Evolutionary conservation across 2,888 invertebrate species (phyloP), one percentile per base, ranked within the genome.

Genomic region (Spatulosminthurus flaviceps): DNA sequence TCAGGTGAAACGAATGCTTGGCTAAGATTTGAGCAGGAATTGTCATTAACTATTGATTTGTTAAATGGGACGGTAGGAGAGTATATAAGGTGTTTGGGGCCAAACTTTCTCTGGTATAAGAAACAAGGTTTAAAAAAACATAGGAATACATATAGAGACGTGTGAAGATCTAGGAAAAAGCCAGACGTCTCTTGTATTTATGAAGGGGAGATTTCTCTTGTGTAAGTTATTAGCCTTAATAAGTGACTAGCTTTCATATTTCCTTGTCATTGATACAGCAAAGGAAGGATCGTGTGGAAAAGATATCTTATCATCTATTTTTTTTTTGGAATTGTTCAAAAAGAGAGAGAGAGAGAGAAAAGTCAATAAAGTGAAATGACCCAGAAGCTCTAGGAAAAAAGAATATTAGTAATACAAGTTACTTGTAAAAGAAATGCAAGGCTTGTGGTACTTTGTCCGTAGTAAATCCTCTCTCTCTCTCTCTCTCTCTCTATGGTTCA

Each of bases 1-100:
- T n/a, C n/a, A n/a, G n/a, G n/a, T 9, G 34, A 34, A 34, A 34
- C 34, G 34, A 34, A 34, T 34, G 34, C 5, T 34, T 34, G 34
- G 34, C 9, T 34, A 34, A 34, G 34, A 34, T 34, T 34, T 34
- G 34, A 51, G 51, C 16, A 51, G 51, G 51, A 4, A n/a, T 51
- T 51, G 51, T 51, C 51, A n/a, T 51, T 51, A 51, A 51, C 51
- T 51, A 51, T 51, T 51, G 51, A 51, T 51, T 51, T 19, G 51
- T 13, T 11, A 51, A 51, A 51, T 2, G 34, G 51, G 2, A 51
- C 16, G n/a, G 51, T 2, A 51, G 51, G n/a, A n/a, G n/a, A n/a
- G n/a, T n/a, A n/a, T n/a, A n/a, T n/a, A 51, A 51, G 51, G 51
- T 51, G 51, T 51, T n/a, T 51, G 51, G 16, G 51, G n/a, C n/a